Evolutionary conservation across 2,797 vertebrate genomes (phyloP).

Genomic region (Geotria australis): DNA sequence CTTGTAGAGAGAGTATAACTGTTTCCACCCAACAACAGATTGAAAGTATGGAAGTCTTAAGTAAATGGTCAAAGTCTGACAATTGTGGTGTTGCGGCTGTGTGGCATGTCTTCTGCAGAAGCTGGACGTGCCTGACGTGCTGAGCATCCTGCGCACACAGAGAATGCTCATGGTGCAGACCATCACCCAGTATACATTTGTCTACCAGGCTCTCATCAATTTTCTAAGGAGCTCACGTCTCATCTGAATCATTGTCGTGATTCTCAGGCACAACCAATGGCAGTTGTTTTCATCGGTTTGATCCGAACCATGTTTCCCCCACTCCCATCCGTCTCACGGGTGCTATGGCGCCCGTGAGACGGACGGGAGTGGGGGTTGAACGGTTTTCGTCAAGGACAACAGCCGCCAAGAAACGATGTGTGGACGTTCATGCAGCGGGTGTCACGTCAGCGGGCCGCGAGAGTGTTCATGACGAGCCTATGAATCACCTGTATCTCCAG

Average conservation of each 20-base stretch:
- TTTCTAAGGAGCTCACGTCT: constrained; percentile 82
- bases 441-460: too few relatives aligned
- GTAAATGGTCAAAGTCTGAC: background rate
- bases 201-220: constrained; percentile 83
- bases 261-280: constrained; percentile 3
- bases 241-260: constrained; percentile 20
- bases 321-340: too few relatives aligned
- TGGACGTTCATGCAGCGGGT: too few relatives aligned
- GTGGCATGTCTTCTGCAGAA: constrained; percentile 15
- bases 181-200: constrained; percentile 73
- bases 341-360: too few relatives aligned
- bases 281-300: constrained; percentile 1
- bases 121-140: constrained; percentile 60
- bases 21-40: too few relatives aligned
- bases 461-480: too few relatives aligned
- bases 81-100: too few relatives aligned
- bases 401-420: too few relatives aligned
- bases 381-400: too few relatives aligned
- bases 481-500: too few relatives aligned
- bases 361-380: too few relatives aligned
- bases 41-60: background rate
- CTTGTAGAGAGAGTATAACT: background rate
- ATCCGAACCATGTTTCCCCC: too few relatives aligned
- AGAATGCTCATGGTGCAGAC: constrained; percentile 93
- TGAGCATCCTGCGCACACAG: constrained; percentile 50